These are phyloP conservation scores for Phenganax subtilis DNA, from an alignment of 92 coral and sea anemone species.

Conservation along the genomic window DNA sequence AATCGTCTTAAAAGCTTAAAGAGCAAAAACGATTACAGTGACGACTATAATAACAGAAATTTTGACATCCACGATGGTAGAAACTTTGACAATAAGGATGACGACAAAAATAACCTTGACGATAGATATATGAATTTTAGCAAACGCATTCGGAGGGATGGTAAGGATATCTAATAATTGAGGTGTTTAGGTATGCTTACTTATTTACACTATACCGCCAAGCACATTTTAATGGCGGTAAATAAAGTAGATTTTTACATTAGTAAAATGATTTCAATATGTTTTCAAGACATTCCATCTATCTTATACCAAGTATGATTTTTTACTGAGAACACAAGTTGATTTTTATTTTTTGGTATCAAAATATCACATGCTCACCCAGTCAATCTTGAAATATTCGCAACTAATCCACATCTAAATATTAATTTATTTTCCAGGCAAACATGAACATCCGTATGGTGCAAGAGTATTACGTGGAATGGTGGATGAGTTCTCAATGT, in stretches of 20 bases:
- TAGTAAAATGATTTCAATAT: no score
- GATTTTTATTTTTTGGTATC: background rate
- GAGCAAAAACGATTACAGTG: background rate
- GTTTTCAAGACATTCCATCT: no score
- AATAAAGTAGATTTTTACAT: no score
- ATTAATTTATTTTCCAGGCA: slow-evolving; percentile 47
- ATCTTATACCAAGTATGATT: background rate
- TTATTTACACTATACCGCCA: background rate
- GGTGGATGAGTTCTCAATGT: slow-evolving; percentile 96
- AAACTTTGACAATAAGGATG: background rate
- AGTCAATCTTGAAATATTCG: background rate
- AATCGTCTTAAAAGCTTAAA: background rate
- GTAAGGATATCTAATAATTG: background rate
- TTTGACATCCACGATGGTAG: background rate
- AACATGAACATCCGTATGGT: slow-evolving; percentile 88
- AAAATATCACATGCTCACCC: background rate
- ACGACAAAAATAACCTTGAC: background rate
- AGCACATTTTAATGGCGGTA: background rate
- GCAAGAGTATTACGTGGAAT: slow-evolving; percentile 86
- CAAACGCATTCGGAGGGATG: background rate
- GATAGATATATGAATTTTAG: background rate
- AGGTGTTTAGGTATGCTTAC: background rate
- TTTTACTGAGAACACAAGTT: background rate
- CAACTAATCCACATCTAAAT: background rate
- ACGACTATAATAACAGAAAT: background rate